These are phyloP conservation scores for Trinorchestia longiramus DNA, from an alignment of 1,140 invertebrate species.

Conservation along the genomic window DNA sequence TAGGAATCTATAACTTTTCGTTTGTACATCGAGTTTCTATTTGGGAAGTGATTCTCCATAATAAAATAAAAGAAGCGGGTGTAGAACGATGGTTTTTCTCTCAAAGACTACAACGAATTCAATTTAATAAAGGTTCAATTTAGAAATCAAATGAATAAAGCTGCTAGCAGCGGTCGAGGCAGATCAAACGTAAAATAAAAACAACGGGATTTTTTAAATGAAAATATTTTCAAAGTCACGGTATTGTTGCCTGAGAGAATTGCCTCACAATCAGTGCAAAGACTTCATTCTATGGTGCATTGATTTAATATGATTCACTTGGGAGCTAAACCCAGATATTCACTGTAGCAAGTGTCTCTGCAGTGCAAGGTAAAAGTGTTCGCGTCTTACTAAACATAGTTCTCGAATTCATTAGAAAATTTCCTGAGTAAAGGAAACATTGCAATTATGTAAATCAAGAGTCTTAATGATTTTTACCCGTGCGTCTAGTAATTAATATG, in stretches of 20 bases:
- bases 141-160: constrained; percentile 1
- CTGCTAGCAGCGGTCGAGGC: not conserved
- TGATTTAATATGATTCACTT: not conserved
- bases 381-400: not conserved
- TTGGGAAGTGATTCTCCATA: not conserved
- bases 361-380: not conserved
- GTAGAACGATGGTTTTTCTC: not conserved
- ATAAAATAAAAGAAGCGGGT: not conserved
- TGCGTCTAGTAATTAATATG: too few species aligned
- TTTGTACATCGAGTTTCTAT: not conserved
- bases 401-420: too few species aligned
- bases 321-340: not conserved
- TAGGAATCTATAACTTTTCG: not conserved
- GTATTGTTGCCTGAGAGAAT: not conserved
- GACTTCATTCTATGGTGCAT: not conserved
- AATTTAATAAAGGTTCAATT: constrained; percentile 24
- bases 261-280: not conserved
- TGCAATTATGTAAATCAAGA: too few species aligned
- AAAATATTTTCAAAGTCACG: not conserved
- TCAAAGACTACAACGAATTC: not conserved
- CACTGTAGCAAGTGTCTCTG: not conserved
- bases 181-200: not conserved
- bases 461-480: too few species aligned
- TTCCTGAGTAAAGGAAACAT: too few species aligned
- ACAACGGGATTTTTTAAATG: not conserved